Percentiles rank a stretch among this genome's conserved stretches.
phyloP scores from a whole-genome alignment of 2,113 vertebrate species.

The Callithrix jacchus region DNA sequence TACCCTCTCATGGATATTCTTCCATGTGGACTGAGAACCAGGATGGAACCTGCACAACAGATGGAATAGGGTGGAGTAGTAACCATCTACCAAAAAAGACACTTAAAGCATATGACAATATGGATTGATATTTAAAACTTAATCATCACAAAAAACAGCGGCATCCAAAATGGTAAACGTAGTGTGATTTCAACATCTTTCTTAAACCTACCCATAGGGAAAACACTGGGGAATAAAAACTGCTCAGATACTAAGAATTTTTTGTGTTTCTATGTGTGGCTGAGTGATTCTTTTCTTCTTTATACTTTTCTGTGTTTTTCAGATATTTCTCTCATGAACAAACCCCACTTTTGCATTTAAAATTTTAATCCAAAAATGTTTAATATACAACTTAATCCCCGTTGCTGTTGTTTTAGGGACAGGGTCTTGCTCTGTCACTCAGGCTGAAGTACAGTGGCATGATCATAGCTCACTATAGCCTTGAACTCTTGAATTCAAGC shows the following conservation, averaged over 20 bases:
- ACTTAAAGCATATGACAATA: not conserved
- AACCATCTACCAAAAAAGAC: not conserved
- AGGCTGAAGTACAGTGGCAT: too few species aligned
- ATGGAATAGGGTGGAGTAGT: not conserved
- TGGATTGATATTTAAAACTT: not conserved
- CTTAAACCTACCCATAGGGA: not conserved
- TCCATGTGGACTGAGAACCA: conserved; percentile 76
- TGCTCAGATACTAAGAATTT: not conserved
- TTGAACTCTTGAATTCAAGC: too few species aligned
- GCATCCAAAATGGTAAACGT: not conserved
- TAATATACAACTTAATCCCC: not conserved
- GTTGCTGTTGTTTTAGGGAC: too few species aligned
- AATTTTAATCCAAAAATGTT: not conserved
- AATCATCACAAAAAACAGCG: not conserved
- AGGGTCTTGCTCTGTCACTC: too few species aligned
- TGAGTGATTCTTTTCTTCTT: not conserved
- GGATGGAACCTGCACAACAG: conserved; percentile 56
- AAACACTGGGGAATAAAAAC: not conserved
- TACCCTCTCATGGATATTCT: conserved; percentile 86
- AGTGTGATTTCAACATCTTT: not conserved
- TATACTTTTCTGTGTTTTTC: not conserved
- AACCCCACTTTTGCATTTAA: not conserved
- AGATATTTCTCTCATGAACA: not conserved
- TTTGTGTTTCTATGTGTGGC: not conserved
- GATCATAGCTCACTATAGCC: too few species aligned